Evolutionary conservation across 1,140 invertebrate genomes (phyloP).

Genomic region (Caenorhabditis briggsae): DNA sequence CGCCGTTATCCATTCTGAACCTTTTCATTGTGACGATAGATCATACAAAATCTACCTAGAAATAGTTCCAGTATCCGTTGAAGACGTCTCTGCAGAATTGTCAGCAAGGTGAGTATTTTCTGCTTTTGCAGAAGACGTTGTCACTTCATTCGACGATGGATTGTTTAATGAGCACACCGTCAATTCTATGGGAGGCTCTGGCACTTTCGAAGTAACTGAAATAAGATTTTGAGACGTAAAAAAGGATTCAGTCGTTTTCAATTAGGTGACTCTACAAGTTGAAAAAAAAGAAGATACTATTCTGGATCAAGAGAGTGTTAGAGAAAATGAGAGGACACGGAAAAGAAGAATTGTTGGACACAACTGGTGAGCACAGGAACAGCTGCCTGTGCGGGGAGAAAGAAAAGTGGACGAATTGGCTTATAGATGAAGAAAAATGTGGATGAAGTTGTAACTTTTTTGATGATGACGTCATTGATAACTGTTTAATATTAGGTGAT

Average conservation of each 20-base stretch:
- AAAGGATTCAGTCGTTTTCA: background rate
- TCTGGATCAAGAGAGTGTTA: background rate
- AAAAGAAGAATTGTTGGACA: conserved; percentile 30
- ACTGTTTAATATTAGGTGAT: no score
- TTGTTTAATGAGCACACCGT: conserved; percentile 12
- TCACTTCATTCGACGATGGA: background rate
- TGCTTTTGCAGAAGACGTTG: background rate
- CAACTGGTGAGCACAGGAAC: conserved; percentile 46
- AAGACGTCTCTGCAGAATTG: conserved; percentile 1
- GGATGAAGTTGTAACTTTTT: conserved; percentile 28
- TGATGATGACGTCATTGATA: background rate
- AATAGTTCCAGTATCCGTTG: conserved; percentile 28
- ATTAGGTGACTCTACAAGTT: background rate
- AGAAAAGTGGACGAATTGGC: conserved; percentile 5
- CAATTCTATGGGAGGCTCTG: conserved; percentile 21
- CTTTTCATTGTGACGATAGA: background rate
- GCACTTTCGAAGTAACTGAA: background rate
- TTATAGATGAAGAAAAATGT: background rate
- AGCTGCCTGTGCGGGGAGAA: conserved; percentile 15
- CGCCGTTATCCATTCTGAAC: conserved; percentile 38
- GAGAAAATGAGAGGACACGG: conserved; percentile 5
- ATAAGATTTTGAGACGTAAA: background rate
- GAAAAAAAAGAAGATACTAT: background rate
- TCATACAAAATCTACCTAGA: background rate
- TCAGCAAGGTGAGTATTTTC: background rate